These are phyloP conservation scores for Rousettus madagascariensis DNA, from an alignment of 2,797 vertebrate genomes.

Conservation along the genomic window DNA sequence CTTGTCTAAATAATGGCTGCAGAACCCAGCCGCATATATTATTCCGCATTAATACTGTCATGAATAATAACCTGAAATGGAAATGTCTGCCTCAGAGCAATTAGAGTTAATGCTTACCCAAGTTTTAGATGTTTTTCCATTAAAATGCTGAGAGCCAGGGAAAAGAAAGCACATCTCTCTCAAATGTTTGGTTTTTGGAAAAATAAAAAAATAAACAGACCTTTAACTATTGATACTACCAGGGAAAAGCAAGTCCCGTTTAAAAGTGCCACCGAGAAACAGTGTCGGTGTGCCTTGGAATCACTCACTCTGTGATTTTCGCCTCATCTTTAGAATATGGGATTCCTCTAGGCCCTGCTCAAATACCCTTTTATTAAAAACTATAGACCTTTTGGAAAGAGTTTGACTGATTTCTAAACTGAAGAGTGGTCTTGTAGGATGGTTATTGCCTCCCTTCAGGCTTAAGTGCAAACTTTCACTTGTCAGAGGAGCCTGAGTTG, in stretches of 20 bases:
- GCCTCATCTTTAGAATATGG: background rate
- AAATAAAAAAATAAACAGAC: background rate
- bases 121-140: slow-evolving; percentile 62
- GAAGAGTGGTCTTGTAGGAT: background rate
- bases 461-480: background rate
- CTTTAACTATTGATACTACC: background rate
- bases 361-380: background rate
- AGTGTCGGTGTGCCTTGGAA: background rate
- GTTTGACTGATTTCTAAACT: slow-evolving; percentile 4
- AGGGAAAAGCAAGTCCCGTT: background rate
- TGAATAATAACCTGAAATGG: slow-evolving; percentile 67
- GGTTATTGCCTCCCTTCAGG: background rate
- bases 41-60: slow-evolving; percentile 22
- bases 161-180: slow-evolving; percentile 39
- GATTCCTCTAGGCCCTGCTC: background rate
- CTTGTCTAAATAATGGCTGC: slow-evolving; percentile 20
- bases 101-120: slow-evolving; percentile 36
- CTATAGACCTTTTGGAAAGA: slow-evolving; percentile 41
- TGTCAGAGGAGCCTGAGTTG: slow-evolving; percentile 25
- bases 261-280: background rate
- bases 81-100: slow-evolving; percentile 64
- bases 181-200: slow-evolving; percentile 22
- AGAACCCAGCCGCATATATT: background rate
- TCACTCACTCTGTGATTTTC: slow-evolving; percentile 37
- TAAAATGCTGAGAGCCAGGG: slow-evolving; percentile 37